A percentile compares a stretch with the other conserved stretches of the same genome.
These are phyloP conservation scores for Novumbra hubbsi DNA, from an alignment of 2,797 vertebrate species.

Conservation along the genomic window DNA sequence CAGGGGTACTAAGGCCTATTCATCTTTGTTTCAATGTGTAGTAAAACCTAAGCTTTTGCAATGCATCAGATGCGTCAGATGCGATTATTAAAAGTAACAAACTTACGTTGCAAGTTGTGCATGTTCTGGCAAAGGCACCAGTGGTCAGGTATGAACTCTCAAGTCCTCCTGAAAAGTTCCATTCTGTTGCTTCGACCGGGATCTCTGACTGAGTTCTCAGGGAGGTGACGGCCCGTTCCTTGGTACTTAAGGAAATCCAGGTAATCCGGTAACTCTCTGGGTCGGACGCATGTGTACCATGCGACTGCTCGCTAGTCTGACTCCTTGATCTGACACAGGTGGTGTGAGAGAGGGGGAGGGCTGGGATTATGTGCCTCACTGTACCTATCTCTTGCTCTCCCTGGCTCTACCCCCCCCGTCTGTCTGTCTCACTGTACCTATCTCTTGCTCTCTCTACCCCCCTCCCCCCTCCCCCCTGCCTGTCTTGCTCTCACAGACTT, in stretches of 20 bases:
- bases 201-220: slow-evolving; percentile 24
- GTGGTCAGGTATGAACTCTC: slow-evolving; percentile 35
- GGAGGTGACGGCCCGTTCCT: slow-evolving; percentile 32
- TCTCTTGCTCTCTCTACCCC: slow-evolving; percentile 47
- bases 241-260: slow-evolving; percentile 57
- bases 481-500: slow-evolving; percentile 47
- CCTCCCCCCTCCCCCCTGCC: slow-evolving; percentile 24
- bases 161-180: slow-evolving; percentile 53
- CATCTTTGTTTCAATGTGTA: background rate
- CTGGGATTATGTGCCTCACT: slow-evolving; percentile 43
- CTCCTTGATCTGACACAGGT: slow-evolving; percentile 46
- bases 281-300: slow-evolving; percentile 52
- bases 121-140: slow-evolving; percentile 64
- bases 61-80: background rate
- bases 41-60: background rate
- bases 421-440: slow-evolving; percentile 31
- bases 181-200: slow-evolving; percentile 51
- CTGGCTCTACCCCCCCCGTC: slow-evolving; percentile 32
- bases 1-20: background rate
- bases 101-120: slow-evolving; percentile 95
- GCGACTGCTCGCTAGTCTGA: slow-evolving; percentile 50
- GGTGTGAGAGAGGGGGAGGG: slow-evolving; percentile 40
- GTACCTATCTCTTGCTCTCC: slow-evolving; percentile 46
- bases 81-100: background rate
- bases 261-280: slow-evolving; percentile 49